Conservation (phyloP, 2,113 vertebrate species). For the Zosterops hypoxanthus region DNA sequence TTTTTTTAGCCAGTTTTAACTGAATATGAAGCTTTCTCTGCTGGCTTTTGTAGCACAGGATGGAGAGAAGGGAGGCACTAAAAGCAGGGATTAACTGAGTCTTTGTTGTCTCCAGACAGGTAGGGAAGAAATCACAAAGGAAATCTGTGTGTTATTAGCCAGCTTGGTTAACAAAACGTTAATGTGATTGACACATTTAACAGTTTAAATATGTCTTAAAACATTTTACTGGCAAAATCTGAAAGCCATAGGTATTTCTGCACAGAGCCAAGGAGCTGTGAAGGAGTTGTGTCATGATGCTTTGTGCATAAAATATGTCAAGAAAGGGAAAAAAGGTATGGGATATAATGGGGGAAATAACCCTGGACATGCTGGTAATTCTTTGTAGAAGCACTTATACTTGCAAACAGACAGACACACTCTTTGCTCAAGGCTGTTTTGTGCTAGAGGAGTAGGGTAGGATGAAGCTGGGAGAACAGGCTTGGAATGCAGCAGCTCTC, state of each 20-base stretch:
- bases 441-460: background rate
- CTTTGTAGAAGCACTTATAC: background rate
- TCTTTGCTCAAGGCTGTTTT: background rate
- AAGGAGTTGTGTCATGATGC: background rate
- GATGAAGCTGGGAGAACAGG: background rate
- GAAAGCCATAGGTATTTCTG: background rate
- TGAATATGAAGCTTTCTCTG: background rate
- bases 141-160: background rate
- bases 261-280: background rate
- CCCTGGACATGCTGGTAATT: background rate
- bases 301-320: background rate
- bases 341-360: background rate
- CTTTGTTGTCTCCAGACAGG: background rate
- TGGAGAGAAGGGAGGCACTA: background rate
- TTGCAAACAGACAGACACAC: background rate
- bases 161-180: background rate
- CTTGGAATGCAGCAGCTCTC: background rate
- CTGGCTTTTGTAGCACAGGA: background rate
- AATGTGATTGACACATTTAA: background rate
- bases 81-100: background rate
- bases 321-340: background rate
- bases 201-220: background rate
- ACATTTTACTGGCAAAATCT: background rate
- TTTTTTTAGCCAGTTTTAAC: background rate
- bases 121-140: background rate